Percentiles rank a stretch among this genome's conserved stretches.
These are phyloP conservation scores for Spilosoma lubricipeda DNA, from an alignment of 2,888 invertebrate species.

Conservation along the genomic window DNA sequence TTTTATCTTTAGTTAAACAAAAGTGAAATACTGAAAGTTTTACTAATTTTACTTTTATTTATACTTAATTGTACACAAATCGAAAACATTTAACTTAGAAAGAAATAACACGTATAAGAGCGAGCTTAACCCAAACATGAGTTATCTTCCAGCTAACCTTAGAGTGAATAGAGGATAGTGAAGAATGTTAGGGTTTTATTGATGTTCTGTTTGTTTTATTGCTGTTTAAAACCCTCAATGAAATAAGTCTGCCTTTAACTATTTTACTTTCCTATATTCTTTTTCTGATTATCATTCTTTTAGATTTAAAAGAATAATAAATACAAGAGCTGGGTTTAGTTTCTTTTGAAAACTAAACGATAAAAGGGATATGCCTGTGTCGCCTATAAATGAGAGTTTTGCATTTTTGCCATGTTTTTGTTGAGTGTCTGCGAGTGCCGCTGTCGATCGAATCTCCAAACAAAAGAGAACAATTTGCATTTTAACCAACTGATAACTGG, in stretches of 20 bases:
- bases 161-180: too few relatives aligned
- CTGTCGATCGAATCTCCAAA: slow-evolving; percentile 72
- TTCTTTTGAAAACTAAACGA: slow-evolving; percentile 53
- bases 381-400: slow-evolving; percentile 78
- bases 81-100: too few relatives aligned
- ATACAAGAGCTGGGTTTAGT: slow-evolving; percentile 30
- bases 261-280: not conserved
- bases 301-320: slow-evolving; percentile 17
- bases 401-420: slow-evolving; percentile 71
- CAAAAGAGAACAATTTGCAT: slow-evolving; percentile 83
- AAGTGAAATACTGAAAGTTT: not conserved
- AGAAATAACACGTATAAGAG: too few relatives aligned
- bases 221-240: not conserved
- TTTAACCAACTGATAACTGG: slow-evolving; percentile 82
- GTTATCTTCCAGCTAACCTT: too few relatives aligned
- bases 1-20: not conserved
- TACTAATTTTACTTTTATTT: too few relatives aligned
- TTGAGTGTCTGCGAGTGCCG: slow-evolving; percentile 52
- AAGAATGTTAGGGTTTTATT: too few relatives aligned
- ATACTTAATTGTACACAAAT: too few relatives aligned
- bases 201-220: not conserved
- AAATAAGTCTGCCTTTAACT: not conserved
- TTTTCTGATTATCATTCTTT: slow-evolving; percentile 9
- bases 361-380: slow-evolving; percentile 61
- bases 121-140: too few relatives aligned